These are phyloP conservation scores for Scolanthus callimorphus DNA, from an alignment of 92 coral and sea anemone genomes.

Conservation along the genomic window DNA sequence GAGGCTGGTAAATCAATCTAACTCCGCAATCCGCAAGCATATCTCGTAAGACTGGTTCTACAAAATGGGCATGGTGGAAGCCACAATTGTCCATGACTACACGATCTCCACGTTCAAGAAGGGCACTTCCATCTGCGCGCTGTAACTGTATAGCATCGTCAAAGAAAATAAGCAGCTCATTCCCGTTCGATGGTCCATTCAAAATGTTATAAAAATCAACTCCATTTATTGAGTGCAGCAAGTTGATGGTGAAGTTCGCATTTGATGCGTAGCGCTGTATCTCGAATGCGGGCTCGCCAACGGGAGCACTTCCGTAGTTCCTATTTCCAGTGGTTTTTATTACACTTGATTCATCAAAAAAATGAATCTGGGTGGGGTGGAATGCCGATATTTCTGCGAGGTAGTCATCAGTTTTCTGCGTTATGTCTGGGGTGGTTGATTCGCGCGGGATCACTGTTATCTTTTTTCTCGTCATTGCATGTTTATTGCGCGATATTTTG, in stretches of 20 bases:
- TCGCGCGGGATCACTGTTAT: conserved; percentile 19
- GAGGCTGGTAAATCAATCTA: conserved; percentile 25
- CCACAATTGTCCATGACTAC: too few species aligned
- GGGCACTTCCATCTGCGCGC: conserved; percentile 43
- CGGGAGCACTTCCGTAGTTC: too few species aligned
- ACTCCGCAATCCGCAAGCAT: too few species aligned
- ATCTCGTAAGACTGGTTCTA: too few species aligned
- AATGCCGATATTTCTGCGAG: conserved; percentile 31
- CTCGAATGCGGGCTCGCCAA: conserved; percentile 38
- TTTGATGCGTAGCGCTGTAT: conserved; percentile 28
- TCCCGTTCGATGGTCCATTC: conserved; percentile 32
- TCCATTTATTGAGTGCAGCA: conserved; percentile 23
- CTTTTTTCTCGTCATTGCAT: conserved; percentile 32
- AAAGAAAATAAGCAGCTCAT: conserved; percentile 40
- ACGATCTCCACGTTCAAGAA: too few species aligned
- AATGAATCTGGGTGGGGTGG: conserved; percentile 41
- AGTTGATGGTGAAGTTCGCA: conserved; percentile 28
- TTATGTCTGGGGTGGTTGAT: conserved; percentile 6
- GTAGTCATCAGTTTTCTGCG: too few species aligned
- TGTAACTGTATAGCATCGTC: conserved; percentile 37
- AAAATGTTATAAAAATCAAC: conserved; percentile 16
- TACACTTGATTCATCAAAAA: conserved; percentile 56
- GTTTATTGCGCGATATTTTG: conserved; percentile 24
- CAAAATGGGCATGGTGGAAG: conserved; percentile 65
- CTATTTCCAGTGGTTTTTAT: too few species aligned